A percentile compares a stretch with the other conserved stretches of the same genome.
Conservation (phyloP, 1,140 invertebrate genomes). For the Drosophila littoralis region DNA sequence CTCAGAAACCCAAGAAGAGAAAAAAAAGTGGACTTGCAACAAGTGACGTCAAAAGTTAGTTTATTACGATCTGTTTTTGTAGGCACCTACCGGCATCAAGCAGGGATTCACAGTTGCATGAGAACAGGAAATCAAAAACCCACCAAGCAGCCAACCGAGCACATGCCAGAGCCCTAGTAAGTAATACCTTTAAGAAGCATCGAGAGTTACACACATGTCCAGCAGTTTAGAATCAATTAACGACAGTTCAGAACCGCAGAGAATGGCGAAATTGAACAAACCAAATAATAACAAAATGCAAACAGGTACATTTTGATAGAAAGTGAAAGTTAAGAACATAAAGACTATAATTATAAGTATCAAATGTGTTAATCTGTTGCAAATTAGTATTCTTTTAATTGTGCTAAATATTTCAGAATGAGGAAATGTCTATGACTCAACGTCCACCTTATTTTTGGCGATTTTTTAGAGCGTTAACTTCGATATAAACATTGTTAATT, state of each 20-base stretch:
- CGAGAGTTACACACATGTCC: constrained; percentile 11
- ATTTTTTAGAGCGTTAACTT: too few species aligned
- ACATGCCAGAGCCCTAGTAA: constrained; percentile 39
- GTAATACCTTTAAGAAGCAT: constrained; percentile 33
- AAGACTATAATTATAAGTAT: not conserved
- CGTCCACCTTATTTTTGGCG: too few species aligned
- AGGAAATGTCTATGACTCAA: too few species aligned
- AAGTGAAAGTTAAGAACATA: not conserved
- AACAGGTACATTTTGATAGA: not conserved
- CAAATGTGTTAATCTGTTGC: not conserved
- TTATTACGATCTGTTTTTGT: constrained; percentile 62
- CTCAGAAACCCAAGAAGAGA: constrained; percentile 22
- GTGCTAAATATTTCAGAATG: not conserved
- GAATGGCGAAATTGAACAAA: not conserved
- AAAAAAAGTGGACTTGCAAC: constrained; percentile 65
- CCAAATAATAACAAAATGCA: not conserved
- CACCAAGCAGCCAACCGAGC: constrained; percentile 38
- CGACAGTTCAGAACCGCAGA: not conserved
- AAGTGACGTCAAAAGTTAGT: constrained; percentile 70
- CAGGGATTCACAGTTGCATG: constrained; percentile 69
- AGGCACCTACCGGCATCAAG: constrained; percentile 14
- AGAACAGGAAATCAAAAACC: constrained; percentile 71
- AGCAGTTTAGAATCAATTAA: constrained; percentile 25
- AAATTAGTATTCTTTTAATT: not conserved
- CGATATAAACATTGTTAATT: too few species aligned